Conservation (phyloP, 2,888 invertebrate genomes). For the Eristalis arbustorum region DNA sequence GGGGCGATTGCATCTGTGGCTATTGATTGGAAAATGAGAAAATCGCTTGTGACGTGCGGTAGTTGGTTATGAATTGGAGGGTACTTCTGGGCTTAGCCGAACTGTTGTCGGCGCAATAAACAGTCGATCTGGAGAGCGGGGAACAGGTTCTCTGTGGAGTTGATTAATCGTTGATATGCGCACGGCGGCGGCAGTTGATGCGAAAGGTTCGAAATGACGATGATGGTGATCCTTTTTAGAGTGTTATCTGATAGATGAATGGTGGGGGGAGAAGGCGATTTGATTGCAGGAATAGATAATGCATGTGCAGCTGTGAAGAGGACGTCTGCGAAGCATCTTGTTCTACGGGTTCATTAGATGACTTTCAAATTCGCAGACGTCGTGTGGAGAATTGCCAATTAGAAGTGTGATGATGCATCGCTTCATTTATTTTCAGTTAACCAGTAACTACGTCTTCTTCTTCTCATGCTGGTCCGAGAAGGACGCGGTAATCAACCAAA, state of each 20-base stretch:
- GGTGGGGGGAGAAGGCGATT: not conserved
- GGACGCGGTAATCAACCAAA: too few relatives aligned
- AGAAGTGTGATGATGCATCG: not conserved
- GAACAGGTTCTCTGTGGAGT: not conserved
- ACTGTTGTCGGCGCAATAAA: not conserved
- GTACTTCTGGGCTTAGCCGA: conserved; percentile 7
- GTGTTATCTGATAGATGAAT: not conserved
- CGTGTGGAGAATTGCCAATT: not conserved
- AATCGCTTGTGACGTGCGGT: conserved; percentile 60
- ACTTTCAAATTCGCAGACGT: not conserved
- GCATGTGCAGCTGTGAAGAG: not conserved
- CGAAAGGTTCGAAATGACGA: not conserved
- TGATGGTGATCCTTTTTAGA: not conserved
- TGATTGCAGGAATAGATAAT: not conserved
- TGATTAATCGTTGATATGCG: not conserved
- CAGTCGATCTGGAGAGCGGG: not conserved
- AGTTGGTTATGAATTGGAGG: conserved; percentile 54
- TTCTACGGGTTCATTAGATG: not conserved
- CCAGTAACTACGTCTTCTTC: too few relatives aligned
- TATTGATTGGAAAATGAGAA: conserved; percentile 67
- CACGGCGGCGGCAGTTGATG: not conserved
- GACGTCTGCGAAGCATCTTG: not conserved
- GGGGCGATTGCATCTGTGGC: conserved; percentile 51
- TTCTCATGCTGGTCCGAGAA: too few relatives aligned
- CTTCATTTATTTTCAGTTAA: not conserved